Evolutionary conservation across 2,113 vertebrate genomes (phyloP).

Genomic region (cat (Felis catus)): F.catus_Fca126_mat1.0 CM031424.1:22139501-22140000

Average conservation of each 20-base stretch:
- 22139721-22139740: neutral
- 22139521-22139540: neutral
- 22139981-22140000: slow-evolving; percentile 2
- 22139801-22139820: neutral
- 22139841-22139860: neutral
- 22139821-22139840: neutral
- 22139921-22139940: no score
- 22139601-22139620: neutral
- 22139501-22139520: neutral
- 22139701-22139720: slow-evolving; percentile 33
- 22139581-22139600: neutral
- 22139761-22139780: neutral
- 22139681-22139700: neutral
- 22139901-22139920: neutral
- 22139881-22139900: neutral
- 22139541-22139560: neutral
- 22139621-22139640: neutral
- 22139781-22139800: neutral
- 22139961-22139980: slow-evolving; percentile 41
- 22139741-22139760: slow-evolving; percentile 5
- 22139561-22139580: neutral
- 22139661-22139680: neutral
- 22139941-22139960: neutral
- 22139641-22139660: neutral
- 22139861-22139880: neutral